Evolutionary conservation across 2,888 invertebrate genomes (phyloP).

Genomic region (Phengaris arion): DNA sequence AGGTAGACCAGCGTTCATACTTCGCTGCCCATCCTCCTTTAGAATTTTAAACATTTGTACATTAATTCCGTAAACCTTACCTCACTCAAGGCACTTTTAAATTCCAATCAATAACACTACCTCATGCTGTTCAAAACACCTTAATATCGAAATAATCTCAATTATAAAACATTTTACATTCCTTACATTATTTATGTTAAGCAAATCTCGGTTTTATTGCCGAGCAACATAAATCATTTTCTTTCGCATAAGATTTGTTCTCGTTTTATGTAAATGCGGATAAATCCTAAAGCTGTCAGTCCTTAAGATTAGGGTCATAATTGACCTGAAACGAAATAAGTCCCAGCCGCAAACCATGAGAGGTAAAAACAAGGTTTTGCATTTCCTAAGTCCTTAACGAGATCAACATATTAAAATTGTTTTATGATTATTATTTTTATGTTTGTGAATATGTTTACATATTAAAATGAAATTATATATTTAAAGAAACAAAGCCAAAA

Average conservation of each 20-base stretch:
- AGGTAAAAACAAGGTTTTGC: background rate
- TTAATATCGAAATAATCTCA: constrained; percentile 12
- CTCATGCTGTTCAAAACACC: background rate
- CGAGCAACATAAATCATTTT: background rate
- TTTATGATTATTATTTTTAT: no score
- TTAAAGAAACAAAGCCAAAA: no score
- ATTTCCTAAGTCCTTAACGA: background rate
- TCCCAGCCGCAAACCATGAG: background rate
- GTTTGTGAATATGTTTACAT: no score
- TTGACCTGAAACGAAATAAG: constrained; percentile 20
- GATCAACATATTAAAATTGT: background rate
- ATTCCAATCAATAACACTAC: background rate
- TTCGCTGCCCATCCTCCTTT: no score
- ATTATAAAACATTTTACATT: constrained; percentile 18
- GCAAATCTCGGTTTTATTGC: background rate
- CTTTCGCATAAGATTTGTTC: constrained; percentile 3
- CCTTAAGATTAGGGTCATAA: constrained; percentile 27
- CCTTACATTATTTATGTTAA: background rate
- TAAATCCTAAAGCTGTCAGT: constrained; percentile 25
- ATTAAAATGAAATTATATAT: no score
- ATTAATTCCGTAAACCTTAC: background rate
- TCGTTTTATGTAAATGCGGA: constrained; percentile 7
- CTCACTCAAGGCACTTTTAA: constrained; percentile 2
- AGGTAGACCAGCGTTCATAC: no score
- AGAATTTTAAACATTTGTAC: no score